Evolutionary conservation across 2,888 invertebrate species (phyloP), one percentile per base, ranked within the genome.

Genomic region (Hirtodrosophila trivittata): DNA sequence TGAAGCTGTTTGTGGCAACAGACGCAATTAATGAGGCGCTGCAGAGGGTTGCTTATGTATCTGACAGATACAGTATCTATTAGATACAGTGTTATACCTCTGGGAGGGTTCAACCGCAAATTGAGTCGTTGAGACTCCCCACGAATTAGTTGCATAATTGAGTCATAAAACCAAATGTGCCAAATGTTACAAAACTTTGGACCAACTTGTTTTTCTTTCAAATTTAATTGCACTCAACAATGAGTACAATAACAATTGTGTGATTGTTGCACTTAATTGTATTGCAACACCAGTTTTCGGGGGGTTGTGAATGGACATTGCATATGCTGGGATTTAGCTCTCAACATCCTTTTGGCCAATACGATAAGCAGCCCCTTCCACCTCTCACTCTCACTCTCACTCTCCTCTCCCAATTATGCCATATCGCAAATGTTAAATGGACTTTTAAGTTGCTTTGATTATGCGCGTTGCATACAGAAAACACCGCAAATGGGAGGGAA

Each of bases 141-240:
- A 77, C 84, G 83, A 89, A 88, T 88, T 88, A 86, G 82, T 77
- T 72, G 77, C 81, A 73, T 89, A 89, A 90, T 89, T 90, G 89
- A 80, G 85, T 88, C 78, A 88, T 89, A 89, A 89, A 90, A 88
- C 83, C 90, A 89, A 89, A 90, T 90, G 89, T 90, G 89, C 89
- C 89, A 89, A 87, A 87, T 88, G 87, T 57, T 84, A 77, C 37
- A 39, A 84, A 80, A 82, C 52, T 62, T 62, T 52, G 49, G 46
- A 38, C 52, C 28, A 57, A 68, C 43, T 57, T 66, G 46, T 18
- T n/a, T 9, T 13, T 9, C 16, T 12, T 14, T 8, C 35, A 25
- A 5, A 33, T 46, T 47, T 37, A 37, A 47, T 41, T 42, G 42
- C 39, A 28, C 8, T 1, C 26, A 3, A 13, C 32, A 47, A 25